Conservation (phyloP, 2,797 vertebrate genomes). For the Leptoclinus maculatus region DNA sequence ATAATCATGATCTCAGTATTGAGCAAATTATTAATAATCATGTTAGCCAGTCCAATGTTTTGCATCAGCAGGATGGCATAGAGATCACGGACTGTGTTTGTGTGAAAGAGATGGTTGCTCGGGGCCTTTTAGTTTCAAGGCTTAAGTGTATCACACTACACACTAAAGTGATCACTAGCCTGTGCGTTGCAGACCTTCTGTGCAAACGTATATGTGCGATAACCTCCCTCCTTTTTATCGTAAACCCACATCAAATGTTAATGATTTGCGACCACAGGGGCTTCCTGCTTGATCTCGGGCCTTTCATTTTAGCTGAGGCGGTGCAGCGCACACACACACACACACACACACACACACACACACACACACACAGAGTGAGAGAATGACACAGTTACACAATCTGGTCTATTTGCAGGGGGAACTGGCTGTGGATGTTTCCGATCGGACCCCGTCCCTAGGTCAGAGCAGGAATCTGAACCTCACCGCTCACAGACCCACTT, state of each 20-base stretch:
- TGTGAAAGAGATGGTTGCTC: background rate
- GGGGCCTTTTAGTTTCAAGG: background rate
- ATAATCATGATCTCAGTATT: slow-evolving; percentile 1
- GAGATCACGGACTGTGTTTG: slow-evolving; percentile 4
- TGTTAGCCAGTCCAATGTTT: background rate
- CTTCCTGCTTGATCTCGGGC: slow-evolving; percentile 41
- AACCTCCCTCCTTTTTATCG: slow-evolving; percentile 32
- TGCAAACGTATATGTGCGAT: slow-evolving; percentile 15
- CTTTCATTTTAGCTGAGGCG: slow-evolving; percentile 44
- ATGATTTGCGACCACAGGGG: slow-evolving; percentile 47
- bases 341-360: no score
- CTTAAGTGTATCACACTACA: background rate
- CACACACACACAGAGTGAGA: background rate
- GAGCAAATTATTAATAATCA: slow-evolving; percentile 8
- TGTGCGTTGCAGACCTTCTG: slow-evolving; percentile 40
- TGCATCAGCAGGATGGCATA: background rate
- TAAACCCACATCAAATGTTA: slow-evolving; percentile 56
- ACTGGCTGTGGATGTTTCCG: slow-evolving; percentile 33
- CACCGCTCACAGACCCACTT: slow-evolving; percentile 5
- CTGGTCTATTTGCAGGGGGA: slow-evolving; percentile 32
- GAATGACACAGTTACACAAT: slow-evolving; percentile 29
- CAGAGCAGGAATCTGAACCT: slow-evolving; percentile 20
- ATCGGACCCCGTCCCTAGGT: slow-evolving; percentile 32
- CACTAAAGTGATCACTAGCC: slow-evolving; percentile 16
- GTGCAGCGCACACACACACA: background rate